Conservation (phyloP, 1,140 invertebrate genomes). For the Drosophila ananassae region DNA sequence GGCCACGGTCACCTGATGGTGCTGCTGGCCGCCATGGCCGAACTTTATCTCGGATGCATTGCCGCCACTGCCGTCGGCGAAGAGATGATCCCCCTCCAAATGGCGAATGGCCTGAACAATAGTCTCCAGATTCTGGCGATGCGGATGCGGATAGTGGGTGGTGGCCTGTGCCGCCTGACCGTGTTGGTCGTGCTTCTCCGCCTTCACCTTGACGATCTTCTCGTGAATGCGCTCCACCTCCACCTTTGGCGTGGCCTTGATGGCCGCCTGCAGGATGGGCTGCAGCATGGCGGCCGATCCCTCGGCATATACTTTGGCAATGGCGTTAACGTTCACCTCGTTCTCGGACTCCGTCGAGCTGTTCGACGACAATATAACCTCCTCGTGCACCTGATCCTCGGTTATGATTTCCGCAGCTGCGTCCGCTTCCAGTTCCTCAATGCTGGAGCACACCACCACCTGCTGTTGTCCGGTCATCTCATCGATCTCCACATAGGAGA, state of each 20-base stretch:
- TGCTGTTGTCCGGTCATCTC: conserved; percentile 83
- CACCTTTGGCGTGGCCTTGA: conserved; percentile 93
- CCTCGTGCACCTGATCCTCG: conserved; percentile 82
- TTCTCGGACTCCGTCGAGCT: conserved; percentile 78
- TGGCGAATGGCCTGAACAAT: conserved; percentile 98
- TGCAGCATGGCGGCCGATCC: conserved; percentile 85
- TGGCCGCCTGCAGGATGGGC: conserved; percentile 91
- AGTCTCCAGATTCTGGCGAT: conserved; percentile 97
- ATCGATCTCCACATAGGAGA: conserved; percentile 80
- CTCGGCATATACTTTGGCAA: conserved; percentile 83
- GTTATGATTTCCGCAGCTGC: conserved; percentile 76
- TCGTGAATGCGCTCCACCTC: conserved; percentile 88
- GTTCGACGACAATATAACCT: conserved; percentile 78
- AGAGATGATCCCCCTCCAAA: conserved; percentile 97
- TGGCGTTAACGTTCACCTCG: conserved; percentile 79
- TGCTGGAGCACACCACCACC: conserved; percentile 81
- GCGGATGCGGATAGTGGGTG: conserved; percentile 85
- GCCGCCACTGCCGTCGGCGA: conserved; percentile 87
- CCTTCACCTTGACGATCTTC: conserved; percentile 76
- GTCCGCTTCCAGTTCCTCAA: conserved; percentile 80
- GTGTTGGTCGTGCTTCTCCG: conserved; percentile 73
- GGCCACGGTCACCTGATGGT: conserved; percentile 47
- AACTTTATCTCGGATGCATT: conserved; percentile 76
- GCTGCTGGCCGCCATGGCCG: conserved; percentile 78
- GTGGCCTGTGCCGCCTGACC: conserved; percentile 39